Evolutionary conservation across 2,797 vertebrate species (phyloP).

Genomic region (Fringilla coelebs): DNA sequence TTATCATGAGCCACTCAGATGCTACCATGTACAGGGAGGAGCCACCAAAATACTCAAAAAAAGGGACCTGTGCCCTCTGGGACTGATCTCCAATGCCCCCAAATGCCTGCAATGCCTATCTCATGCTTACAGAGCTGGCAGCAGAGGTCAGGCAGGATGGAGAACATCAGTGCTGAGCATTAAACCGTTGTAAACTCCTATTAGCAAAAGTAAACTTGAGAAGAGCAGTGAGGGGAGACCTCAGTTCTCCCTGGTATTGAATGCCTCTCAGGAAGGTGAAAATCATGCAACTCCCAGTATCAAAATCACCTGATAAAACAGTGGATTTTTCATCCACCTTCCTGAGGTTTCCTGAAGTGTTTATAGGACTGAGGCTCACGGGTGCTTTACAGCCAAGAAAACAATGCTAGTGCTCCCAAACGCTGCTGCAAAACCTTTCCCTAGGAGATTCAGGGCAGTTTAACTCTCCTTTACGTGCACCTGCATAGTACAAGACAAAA

Average conservation of each 20-base stretch:
- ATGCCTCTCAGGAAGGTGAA: background rate
- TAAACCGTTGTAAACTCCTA: background rate
- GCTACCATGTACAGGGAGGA: background rate
- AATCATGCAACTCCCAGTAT: background rate
- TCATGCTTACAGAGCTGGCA: background rate
- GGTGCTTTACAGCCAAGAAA: background rate
- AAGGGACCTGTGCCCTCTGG: accelerated
- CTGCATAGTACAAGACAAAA: background rate
- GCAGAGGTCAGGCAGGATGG: background rate
- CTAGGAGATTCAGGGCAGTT: background rate
- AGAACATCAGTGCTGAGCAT: background rate
- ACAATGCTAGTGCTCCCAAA: background rate
- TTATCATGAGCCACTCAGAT: background rate
- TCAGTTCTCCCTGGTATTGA: background rate
- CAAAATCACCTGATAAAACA: background rate
- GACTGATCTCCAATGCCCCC: background rate
- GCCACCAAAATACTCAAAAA: background rate
- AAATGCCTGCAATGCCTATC: background rate
- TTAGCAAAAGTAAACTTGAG: background rate
- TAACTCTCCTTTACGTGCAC: accelerated
- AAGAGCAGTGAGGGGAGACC: background rate
- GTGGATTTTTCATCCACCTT: background rate
- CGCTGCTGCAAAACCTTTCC: background rate
- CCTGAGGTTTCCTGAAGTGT: background rate
- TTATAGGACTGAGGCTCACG: background rate